phyloP scores from a whole-genome alignment of 2,888 invertebrate genomes.

The Choristoneura rosaceana region DNA sequence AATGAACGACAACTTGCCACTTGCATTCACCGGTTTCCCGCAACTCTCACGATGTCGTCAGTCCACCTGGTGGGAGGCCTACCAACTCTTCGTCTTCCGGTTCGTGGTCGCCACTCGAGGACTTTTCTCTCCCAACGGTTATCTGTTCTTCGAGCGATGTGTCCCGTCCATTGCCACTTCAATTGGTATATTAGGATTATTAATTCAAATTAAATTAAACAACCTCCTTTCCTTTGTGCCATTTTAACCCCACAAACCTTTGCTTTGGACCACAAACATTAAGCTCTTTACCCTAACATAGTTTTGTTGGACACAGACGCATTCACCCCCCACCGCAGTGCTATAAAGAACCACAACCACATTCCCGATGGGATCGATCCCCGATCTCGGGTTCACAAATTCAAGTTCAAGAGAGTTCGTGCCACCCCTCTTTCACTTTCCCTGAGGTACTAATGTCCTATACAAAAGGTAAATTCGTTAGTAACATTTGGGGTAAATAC shows the following conservation, averaged over 20 bases:
- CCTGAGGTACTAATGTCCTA: background rate
- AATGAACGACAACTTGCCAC: no score
- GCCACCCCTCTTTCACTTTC: background rate
- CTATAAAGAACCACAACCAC: constrained; percentile 1
- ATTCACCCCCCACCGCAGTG: background rate
- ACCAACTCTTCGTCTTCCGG: no score
- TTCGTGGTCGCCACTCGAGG: no score
- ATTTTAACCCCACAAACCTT: background rate
- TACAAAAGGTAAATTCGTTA: background rate
- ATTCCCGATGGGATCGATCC: background rate
- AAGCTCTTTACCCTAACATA: background rate
- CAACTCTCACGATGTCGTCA: no score
- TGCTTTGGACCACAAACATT: background rate
- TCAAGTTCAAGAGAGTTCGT: constrained; percentile 3
- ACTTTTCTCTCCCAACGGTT: no score
- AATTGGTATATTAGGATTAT: no score
- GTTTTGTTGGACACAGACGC: background rate
- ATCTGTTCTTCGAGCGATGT: no score
- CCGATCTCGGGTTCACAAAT: constrained; percentile 2
- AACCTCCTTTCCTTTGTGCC: background rate
- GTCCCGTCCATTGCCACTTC: no score
- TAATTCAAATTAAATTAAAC: no score
- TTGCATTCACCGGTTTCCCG: no score
- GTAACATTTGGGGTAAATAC: background rate
- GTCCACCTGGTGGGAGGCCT: no score